Evolutionary conservation across 2,797 vertebrate genomes (phyloP).

Genomic region (Tachyglossus aculeatus): DNA sequence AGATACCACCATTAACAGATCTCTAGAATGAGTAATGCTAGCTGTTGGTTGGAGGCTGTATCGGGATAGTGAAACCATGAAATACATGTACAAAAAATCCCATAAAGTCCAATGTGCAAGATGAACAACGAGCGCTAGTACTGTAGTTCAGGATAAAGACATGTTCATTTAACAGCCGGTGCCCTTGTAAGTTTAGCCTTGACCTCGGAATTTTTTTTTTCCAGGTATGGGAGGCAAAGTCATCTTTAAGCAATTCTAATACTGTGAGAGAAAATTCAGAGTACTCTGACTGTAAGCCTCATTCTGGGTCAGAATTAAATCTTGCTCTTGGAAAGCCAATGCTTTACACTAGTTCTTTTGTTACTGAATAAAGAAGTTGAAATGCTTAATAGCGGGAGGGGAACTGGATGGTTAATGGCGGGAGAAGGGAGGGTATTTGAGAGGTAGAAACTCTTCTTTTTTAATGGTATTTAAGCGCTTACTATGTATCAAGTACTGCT

Average conservation of each 20-base stretch:
- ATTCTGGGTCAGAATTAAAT: conserved; percentile 42
- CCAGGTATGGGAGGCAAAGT: not conserved
- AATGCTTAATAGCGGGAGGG: not conserved
- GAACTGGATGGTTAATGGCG: not conserved
- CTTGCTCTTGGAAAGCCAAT: conserved; percentile 16
- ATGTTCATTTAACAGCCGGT: too few relatives aligned
- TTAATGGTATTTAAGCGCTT: too few relatives aligned
- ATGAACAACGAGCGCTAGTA: too few relatives aligned
- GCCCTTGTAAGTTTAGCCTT: not conserved
- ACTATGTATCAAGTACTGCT: too few relatives aligned
- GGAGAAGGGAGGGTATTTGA: too few relatives aligned
- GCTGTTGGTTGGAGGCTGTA: not conserved
- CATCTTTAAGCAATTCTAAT: not conserved
- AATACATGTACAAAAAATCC: too few relatives aligned
- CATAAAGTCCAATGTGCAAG: too few relatives aligned
- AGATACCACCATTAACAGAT: accelerated
- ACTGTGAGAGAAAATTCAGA: not conserved
- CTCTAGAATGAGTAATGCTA: not conserved
- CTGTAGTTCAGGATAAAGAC: too few relatives aligned
- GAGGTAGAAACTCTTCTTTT: too few relatives aligned
- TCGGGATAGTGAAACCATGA: not conserved
- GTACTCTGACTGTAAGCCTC: not conserved
- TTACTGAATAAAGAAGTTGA: too few relatives aligned
- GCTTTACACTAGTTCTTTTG: not conserved
- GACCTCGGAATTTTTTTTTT: not conserved